Base-by-base conservation (phyloP, 2,113 vertebrate species). In the Gopherus flavomarginatus region DNA sequence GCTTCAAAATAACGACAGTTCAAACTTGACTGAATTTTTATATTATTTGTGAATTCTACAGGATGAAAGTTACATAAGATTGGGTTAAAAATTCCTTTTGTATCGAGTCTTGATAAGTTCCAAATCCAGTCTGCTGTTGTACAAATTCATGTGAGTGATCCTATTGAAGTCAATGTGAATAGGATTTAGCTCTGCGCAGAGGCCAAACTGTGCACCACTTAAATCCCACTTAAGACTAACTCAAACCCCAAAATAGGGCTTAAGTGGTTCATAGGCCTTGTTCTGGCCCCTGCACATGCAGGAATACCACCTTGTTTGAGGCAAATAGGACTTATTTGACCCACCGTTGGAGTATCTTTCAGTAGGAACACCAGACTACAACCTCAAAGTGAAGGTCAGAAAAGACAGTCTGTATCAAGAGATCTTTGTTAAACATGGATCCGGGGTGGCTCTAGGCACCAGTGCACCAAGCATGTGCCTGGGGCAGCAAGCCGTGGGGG, bases 1-100 rank as follows among this genome's bases (percentile, higher is more conserved):
- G 2, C 42, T 93, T 83, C 80, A 44, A 72, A 87, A 6, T 81
- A 85, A 90, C 3, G 83, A 79, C 81, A 87, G 26, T 4, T 90
- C 80, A 95, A 69, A 91, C 65, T 4, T 26, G 12, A 44, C 0
- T 0, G 5, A 56, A 16, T 54, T 92, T 89, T 82, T 81, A 52
- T 2, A 12, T 86, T 31, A 44, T 6, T 57, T 80, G 90, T 90
- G 94, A 85, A 96, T 87, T 86, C n/a, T 29, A 87, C 50, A 54
- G 22, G 24, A 93, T 88, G 7, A 57, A 80, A 91, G 77, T 52
- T 88, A 77, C 5, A 1, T 65, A 26, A 87, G 16, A 83, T 31
- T 50, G 91, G 56, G 88, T 81, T 19, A 38, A n/a, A 92, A 83
- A 53, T 17, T 14, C 54, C 38, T 90, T 90, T 75, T 84, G 50